Conservation (phyloP, 2,113 vertebrate genomes). For the Marmota flaviventris region DNA sequence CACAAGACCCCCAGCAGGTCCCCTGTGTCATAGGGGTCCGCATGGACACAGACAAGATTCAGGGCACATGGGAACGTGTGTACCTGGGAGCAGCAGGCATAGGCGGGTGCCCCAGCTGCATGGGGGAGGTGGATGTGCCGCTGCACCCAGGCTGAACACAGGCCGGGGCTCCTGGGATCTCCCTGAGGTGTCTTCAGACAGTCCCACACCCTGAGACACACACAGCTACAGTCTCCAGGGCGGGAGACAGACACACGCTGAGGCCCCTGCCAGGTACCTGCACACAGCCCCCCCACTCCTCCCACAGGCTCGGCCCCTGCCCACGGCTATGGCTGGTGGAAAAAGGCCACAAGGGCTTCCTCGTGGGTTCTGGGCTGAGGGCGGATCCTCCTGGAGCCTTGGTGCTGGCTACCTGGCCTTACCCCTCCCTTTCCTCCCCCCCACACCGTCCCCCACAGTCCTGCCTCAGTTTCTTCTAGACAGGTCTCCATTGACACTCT, state of each 20-base stretch:
- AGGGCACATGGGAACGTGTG: neutral
- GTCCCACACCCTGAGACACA: too few species aligned
- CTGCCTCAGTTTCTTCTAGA: constrained; percentile 30
- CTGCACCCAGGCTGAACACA: too few species aligned
- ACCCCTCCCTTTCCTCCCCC: too few species aligned
- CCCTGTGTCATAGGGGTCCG: neutral
- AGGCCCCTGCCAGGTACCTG: too few species aligned
- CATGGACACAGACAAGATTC: neutral
- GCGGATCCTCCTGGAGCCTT: neutral
- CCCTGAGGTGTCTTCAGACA: neutral
- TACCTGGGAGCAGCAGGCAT: neutral
- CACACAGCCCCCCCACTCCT: neutral
- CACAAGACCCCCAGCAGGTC: neutral
- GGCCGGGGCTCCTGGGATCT: neutral
- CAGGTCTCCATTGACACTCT: neutral
- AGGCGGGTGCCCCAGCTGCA: neutral
- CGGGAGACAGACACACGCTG: too few species aligned
- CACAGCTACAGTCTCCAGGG: too few species aligned
- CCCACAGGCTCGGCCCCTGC: neutral
- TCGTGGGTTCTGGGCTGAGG: neutral
- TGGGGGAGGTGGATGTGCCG: neutral
- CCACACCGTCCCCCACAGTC: too few species aligned
- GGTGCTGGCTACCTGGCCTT: neutral
- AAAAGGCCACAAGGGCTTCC: neutral
- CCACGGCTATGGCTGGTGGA: neutral